Percentiles rank a stretch among this genome's conserved stretches.
phyloP scores from a whole-genome alignment of 2,113 vertebrate genomes.

The Pseudorasbora parva region DNA sequence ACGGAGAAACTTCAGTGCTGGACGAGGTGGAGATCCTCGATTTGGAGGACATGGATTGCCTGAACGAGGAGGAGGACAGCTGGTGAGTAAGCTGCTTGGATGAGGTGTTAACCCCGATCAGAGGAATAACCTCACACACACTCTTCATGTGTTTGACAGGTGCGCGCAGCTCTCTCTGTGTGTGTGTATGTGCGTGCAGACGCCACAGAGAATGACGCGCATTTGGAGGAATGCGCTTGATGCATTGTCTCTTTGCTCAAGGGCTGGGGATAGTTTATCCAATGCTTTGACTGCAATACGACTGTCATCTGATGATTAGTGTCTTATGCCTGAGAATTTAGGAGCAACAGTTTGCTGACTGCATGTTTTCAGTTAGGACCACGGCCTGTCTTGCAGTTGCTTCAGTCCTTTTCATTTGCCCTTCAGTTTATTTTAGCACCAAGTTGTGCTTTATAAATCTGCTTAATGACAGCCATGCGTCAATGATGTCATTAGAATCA shows the following conservation, averaged over 20 bases:
- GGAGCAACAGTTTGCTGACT: conserved; percentile 27
- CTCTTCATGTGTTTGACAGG: conserved; percentile 33
- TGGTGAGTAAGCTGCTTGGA: conserved; percentile 81
- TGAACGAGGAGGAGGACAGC: conserved; percentile 91
- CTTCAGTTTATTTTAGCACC: conserved; percentile 2
- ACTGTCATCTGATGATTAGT: neutral
- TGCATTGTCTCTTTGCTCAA: neutral
- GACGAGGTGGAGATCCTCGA: conserved; percentile 91
- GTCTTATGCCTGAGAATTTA: neutral
- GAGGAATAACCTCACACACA: conserved; percentile 20
- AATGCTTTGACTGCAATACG: neutral
- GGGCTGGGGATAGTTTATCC: neutral
- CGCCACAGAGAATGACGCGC: conserved; percentile 17
- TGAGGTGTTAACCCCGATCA: neutral
- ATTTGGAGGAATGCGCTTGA: conserved; percentile 31
- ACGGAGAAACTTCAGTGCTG: conserved; percentile 78
- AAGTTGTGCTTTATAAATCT: neutral
- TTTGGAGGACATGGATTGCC: conserved; percentile 89
- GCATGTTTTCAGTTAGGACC: neutral
- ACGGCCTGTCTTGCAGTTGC: conserved; percentile 9
- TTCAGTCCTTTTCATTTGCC: neutral
- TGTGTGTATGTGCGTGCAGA: neutral
- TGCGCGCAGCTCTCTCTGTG: conserved; percentile 16
- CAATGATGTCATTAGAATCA: neutral
- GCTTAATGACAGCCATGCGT: neutral